Evolutionary conservation across 1,140 invertebrate species (phyloP).

Genomic region (Paralvinella palmiformis): DNA sequence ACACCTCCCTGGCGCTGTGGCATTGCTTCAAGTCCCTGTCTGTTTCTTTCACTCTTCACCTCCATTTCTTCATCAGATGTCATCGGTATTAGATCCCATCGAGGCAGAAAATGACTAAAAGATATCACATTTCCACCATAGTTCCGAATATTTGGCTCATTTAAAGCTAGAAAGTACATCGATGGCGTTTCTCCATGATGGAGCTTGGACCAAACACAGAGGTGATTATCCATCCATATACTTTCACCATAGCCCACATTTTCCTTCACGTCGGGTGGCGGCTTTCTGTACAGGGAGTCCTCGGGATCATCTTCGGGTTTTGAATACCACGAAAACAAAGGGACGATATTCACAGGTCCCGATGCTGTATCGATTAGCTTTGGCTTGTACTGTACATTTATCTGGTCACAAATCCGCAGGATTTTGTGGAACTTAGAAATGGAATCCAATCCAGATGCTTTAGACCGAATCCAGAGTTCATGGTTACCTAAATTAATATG

Average conservation of each 20-base stretch:
- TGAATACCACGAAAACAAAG: constrained; percentile 24
- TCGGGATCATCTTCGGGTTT: constrained; percentile 21
- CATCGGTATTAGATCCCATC: constrained; percentile 13
- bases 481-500: constrained; percentile 20
- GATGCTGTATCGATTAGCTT: not conserved
- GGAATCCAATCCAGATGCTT: constrained; percentile 10
- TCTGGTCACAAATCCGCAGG: constrained; percentile 9
- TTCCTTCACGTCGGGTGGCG: not conserved
- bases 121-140: constrained; percentile 21
- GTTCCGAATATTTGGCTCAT: not conserved
- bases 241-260: not conserved
- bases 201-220: constrained; percentile 19
- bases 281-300: constrained; percentile 17
- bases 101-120: constrained; percentile 22
- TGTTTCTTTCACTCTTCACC: constrained; percentile 4
- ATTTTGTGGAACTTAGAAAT: constrained; percentile 24
- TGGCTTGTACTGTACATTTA: constrained; percentile 12
- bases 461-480: constrained; percentile 21
- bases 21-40: constrained; percentile 3
- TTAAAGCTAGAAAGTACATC: constrained; percentile 19
- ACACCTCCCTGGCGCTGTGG: not conserved
- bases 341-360: constrained; percentile 17
- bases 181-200: not conserved
- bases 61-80: constrained; percentile 3
- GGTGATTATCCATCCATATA: constrained; percentile 25